phyloP scores from a whole-genome alignment of 2,797 vertebrate species.

The Neoniphon sammara region DNA sequence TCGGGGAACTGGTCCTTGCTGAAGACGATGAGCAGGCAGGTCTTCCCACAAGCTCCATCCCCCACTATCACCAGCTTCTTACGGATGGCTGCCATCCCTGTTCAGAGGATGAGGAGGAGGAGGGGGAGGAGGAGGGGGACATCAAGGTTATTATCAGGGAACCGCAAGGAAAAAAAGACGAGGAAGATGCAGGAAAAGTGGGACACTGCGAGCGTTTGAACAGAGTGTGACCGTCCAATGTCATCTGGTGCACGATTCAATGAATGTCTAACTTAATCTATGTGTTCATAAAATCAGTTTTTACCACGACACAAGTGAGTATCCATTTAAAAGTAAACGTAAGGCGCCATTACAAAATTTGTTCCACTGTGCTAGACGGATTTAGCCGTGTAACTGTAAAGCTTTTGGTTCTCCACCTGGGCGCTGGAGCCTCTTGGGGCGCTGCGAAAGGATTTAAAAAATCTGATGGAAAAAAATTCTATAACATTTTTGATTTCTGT shows the following conservation, averaged over 20 bases:
- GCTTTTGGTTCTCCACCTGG: not conserved
- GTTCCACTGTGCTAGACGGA: constrained; percentile 12
- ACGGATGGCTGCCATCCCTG: constrained; percentile 98
- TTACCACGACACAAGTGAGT: no score
- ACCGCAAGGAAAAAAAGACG: not conserved
- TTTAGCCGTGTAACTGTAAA: constrained; percentile 30
- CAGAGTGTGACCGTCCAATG: not conserved
- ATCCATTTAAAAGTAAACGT: no score
- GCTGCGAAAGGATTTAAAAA: not conserved
- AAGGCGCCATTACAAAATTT: not conserved
- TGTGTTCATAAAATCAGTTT: no score
- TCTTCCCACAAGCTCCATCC: constrained; percentile 98
- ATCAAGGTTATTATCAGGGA: constrained; percentile 15
- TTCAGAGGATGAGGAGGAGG: constrained; percentile 15
- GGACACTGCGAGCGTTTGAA: not conserved
- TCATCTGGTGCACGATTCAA: not conserved
- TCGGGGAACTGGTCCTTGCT: constrained; percentile 99
- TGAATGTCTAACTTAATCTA: no score
- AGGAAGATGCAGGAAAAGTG: constrained; percentile 6
- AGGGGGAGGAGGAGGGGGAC: not conserved
- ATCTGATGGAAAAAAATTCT: not conserved
- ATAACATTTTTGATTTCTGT: not conserved
- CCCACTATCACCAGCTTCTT: constrained; percentile 99
- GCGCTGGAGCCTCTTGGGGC: not conserved
- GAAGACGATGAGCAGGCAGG: constrained; percentile 97